A percentile compares a stretch with the other conserved stretches of the same genome.
These are phyloP conservation scores for Lasioglossum vierecki DNA, from an alignment of 2,888 invertebrate genomes.

Conservation along the genomic window DNA sequence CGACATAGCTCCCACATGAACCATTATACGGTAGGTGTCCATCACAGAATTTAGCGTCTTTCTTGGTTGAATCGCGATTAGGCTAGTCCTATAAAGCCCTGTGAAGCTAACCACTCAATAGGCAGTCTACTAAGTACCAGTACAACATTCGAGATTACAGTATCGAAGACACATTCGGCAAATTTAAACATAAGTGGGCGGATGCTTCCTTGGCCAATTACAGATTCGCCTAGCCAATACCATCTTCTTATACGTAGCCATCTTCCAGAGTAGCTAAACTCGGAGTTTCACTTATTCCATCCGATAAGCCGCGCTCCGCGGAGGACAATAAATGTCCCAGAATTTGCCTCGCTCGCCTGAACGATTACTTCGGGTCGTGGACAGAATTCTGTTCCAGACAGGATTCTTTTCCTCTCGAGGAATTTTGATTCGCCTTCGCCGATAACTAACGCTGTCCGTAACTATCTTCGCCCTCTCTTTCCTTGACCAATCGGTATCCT, in stretches of 20 bases:
- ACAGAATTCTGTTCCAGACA: neutral
- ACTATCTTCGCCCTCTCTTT: neutral
- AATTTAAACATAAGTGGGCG: neutral
- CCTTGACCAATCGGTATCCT: neutral
- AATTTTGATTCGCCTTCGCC: conserved; percentile 23
- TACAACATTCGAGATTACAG: neutral
- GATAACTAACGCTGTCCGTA: neutral
- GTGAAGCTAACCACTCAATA: neutral
- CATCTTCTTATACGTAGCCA: neutral
- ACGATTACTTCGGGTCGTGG: conserved; percentile 4
- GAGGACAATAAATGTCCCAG: neutral
- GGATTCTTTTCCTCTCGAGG: neutral
- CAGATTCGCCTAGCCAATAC: neutral
- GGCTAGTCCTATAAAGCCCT: neutral
- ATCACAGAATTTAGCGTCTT: neutral
- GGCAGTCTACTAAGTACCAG: neutral
- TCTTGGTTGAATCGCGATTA: neutral
- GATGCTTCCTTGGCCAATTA: neutral
- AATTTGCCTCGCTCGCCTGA: conserved; percentile 20
- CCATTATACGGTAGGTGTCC: conserved; percentile 79
- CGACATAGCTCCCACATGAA: conserved; percentile 81
- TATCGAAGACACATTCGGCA: neutral
- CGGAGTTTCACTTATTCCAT: neutral
- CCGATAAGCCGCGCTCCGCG: conserved; percentile 2
- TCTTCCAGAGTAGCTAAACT: neutral